Evolutionary conservation across 1,140 invertebrate species (phyloP).

Genomic region (Atta texana): DNA sequence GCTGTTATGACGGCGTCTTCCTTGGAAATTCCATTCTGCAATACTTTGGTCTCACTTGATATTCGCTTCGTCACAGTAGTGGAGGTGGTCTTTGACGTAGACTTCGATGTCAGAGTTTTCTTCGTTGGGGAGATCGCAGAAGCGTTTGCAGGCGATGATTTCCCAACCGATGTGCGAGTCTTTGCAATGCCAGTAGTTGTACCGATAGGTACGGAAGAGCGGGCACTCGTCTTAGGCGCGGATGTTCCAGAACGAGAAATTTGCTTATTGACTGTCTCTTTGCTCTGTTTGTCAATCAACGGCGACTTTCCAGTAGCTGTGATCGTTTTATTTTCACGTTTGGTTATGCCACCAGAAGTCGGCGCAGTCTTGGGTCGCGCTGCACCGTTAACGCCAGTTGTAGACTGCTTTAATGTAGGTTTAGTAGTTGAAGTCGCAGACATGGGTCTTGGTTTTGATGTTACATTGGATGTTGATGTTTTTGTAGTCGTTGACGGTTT

Average conservation of each 20-base stretch:
- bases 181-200: constrained; percentile 72
- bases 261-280: constrained; percentile 88
- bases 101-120: constrained; percentile 63
- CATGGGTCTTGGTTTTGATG: constrained; percentile 67
- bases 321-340: constrained; percentile 29
- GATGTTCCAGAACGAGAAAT: constrained; percentile 84
- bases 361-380: constrained; percentile 80
- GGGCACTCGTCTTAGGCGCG: not conserved
- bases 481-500: constrained; percentile 69
- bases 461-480: constrained; percentile 30
- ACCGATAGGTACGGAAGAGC: constrained; percentile 80
- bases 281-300: constrained; percentile 87
- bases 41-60: constrained; percentile 82
- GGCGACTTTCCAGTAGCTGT: constrained; percentile 75
- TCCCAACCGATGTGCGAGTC: constrained; percentile 22
- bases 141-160: constrained; percentile 62
- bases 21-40: constrained; percentile 81
- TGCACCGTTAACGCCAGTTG: constrained; percentile 53
- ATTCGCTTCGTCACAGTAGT: constrained; percentile 80
- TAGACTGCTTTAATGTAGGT: constrained; percentile 25
- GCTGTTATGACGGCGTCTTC: constrained; percentile 65
- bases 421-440: constrained; percentile 62
- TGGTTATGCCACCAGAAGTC: constrained; percentile 67
- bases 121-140: constrained; percentile 72
- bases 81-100: constrained; percentile 43